Percentiles rank a stretch among this genome's conserved stretches.
Evolutionary conservation across 2,113 vertebrate species (phyloP).

Genomic region (Plecotus auritus): DNA sequence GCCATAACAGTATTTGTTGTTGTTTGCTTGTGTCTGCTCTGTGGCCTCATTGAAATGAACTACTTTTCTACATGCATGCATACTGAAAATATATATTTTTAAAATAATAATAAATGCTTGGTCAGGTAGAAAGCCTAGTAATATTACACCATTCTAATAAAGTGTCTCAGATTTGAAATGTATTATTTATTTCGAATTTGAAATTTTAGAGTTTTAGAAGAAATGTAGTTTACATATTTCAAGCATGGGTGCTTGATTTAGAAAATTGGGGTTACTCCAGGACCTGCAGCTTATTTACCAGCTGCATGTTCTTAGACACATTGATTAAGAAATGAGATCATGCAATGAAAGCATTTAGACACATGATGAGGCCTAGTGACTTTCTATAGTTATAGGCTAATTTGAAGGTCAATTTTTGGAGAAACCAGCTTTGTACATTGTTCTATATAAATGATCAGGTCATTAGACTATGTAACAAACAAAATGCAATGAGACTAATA

Average conservation of each 20-base stretch:
- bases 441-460: background rate
- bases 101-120: background rate
- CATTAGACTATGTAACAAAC: background rate
- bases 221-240: background rate
- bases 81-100: background rate
- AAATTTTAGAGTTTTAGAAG: background rate
- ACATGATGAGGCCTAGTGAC: background rate
- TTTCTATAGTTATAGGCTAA: background rate
- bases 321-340: background rate
- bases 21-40: background rate
- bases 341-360: background rate
- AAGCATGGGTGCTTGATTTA: background rate
- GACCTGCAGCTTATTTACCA: background rate
- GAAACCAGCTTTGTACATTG: background rate
- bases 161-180: background rate
- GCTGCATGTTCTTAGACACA: background rate
- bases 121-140: background rate
- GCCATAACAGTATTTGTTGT: background rate
- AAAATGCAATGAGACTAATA: background rate
- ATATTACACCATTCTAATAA: background rate
- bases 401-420: background rate
- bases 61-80: background rate
- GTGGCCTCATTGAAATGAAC: background rate
- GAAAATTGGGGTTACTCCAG: background rate
- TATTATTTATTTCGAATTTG: background rate